phyloP scores from a whole-genome alignment of 1,140 invertebrate species.

The Ceratina calcarata region DNA sequence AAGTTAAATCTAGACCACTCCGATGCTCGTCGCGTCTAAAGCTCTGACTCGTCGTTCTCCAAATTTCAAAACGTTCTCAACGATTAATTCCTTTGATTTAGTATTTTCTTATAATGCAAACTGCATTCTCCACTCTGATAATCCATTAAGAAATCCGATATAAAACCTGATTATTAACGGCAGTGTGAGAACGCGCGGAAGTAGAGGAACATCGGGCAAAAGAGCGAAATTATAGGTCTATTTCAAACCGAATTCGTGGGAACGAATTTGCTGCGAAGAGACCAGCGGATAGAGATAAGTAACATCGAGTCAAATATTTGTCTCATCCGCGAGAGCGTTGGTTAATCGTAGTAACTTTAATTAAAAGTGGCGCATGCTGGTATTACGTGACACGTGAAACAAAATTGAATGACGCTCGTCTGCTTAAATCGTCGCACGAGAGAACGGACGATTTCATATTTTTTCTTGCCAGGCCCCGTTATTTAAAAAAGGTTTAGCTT shows the following conservation, averaged over 20 bases:
- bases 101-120: too few species aligned
- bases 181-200: neutral
- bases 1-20: neutral
- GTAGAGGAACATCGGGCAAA: neutral
- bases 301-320: slow-evolving; percentile 45
- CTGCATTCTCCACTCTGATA: too few species aligned
- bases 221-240: neutral
- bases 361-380: slow-evolving; percentile 36
- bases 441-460: neutral
- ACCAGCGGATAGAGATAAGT: slow-evolving; percentile 34
- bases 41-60: too few species aligned
- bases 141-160: too few species aligned
- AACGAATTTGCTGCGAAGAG: slow-evolving; percentile 17
- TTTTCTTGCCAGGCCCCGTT: neutral
- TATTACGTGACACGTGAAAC: slow-evolving; percentile 45
- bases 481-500: too few species aligned
- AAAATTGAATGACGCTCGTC: slow-evolving; percentile 35
- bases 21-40: too few species aligned
- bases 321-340: slow-evolving; percentile 29
- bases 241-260: slow-evolving; percentile 13
- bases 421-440: slow-evolving; percentile 19
- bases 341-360: slow-evolving; percentile 51
- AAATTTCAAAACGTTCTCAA: too few species aligned
- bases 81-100: too few species aligned
- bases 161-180: slow-evolving; percentile 4